Base-by-base conservation (phyloP, 1,140 invertebrate genomes). In the Oscheius sp. region DNA sequence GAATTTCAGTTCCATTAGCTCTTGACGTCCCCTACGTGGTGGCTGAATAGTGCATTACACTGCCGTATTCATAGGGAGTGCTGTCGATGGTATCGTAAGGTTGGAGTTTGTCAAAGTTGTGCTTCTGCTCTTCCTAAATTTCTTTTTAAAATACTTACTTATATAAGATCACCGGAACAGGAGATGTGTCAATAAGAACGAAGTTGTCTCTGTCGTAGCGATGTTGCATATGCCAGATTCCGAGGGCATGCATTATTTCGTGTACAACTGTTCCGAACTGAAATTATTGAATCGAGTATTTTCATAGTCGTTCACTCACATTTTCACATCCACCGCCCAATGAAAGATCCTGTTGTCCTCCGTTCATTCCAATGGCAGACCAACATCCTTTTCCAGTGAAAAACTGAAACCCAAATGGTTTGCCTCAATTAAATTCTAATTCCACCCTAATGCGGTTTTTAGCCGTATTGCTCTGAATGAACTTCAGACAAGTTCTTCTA, bases 211-310 rank as follows among this genome's bases (percentile, higher is more conserved):
- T 36, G 45, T 66, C 63, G 18, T 10, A 31, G 7, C 63, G 38
- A 0, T 3, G 0, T 3, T 66, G 38, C 1, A 13, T 31, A 18
- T 66, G 28, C 4, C 2, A 2, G 28, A 66, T 31, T 3, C 63
- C 63, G 1, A 66, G 28, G n/a, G 42, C 38, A 26, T 66, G 63
- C 63, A 46, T 66, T 1, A 66, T 7, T 31, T 66, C 38, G 2
- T 66, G 63, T 18, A 66, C 29, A 13, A 29, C 38, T 1, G n/a
- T 18, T 29, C 63, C 63, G 23, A 46, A 32, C 62, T 64, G 36
- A 34, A 64, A 64, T 10, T 42, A n/a, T 10, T n/a, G 7, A 10
- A n/a, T 42, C 38, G 7, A 42, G 38, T 42, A 7, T 42, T 7
- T 7, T 10, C n/a, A 10, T 7, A 10, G 38, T n/a, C 7, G n/a